Percentiles rank a stretch among this genome's conserved stretches.
phyloP scores from a whole-genome alignment of 2,888 invertebrate genomes.

The Ectemnius continuus region DNA sequence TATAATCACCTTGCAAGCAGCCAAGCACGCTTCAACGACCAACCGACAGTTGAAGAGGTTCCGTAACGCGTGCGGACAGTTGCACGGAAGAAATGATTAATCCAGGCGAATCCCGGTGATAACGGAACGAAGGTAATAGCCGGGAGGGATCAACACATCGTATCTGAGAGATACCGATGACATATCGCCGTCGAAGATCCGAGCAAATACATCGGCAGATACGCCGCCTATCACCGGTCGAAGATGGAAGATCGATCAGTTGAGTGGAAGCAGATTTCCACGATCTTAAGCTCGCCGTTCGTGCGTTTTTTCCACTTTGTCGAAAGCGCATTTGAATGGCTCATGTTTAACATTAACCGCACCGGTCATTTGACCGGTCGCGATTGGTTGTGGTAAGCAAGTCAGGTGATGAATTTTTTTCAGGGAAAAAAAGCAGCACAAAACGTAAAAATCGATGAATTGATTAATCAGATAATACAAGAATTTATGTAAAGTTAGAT shows the following conservation, averaged over 20 bases:
- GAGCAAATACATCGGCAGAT: background rate
- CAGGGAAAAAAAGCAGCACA: too few relatives aligned
- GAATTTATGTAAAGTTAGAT: too few relatives aligned
- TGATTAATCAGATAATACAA: too few relatives aligned
- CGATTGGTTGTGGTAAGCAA: too few relatives aligned
- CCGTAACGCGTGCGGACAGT: too few relatives aligned
- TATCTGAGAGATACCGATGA: conserved; percentile 6
- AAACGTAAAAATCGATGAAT: too few relatives aligned
- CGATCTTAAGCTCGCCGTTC: background rate
- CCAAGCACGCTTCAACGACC: background rate
- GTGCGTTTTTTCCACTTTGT: background rate
- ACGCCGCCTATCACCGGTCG: background rate
- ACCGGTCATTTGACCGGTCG: too few relatives aligned
- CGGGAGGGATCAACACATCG: background rate
- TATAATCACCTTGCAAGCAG: too few relatives aligned
- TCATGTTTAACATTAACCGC: too few relatives aligned
- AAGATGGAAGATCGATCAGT: conserved; percentile 4
- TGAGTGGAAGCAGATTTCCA: background rate
- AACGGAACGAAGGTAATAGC: background rate
- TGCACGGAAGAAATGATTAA: conserved; percentile 3
- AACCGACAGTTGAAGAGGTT: background rate
- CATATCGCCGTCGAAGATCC: conserved; percentile 1
- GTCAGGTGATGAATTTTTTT: too few relatives aligned
- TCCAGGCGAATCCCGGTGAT: conserved; percentile 3
- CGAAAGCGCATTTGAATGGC: background rate